Percentiles rank a stretch among this genome's conserved stretches.
phyloP scores from a whole-genome alignment of 2,888 invertebrate genomes.

The Campopleginae sp. region DNA sequence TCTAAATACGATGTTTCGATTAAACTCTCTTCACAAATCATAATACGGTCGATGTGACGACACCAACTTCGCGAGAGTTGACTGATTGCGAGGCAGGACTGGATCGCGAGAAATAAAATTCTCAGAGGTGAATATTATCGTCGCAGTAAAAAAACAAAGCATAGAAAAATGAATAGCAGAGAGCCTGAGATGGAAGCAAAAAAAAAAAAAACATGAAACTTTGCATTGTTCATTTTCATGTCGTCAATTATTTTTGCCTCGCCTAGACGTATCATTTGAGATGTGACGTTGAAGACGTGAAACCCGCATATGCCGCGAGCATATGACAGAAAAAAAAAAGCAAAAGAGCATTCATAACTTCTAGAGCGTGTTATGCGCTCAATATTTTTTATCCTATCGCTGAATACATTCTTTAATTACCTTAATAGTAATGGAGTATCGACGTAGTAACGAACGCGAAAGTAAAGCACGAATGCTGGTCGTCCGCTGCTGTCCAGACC shows the following conservation, averaged over 20 bases:
- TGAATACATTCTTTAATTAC: slow-evolving; percentile 80
- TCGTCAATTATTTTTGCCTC: slow-evolving; percentile 12
- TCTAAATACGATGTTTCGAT: background rate
- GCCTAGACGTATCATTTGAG: slow-evolving; percentile 3
- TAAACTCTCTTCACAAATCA: background rate
- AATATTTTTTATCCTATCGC: background rate
- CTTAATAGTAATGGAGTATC: slow-evolving; percentile 95
- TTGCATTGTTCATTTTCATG: slow-evolving; percentile 39
- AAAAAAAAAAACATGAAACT: slow-evolving; percentile 38
- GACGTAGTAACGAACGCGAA: slow-evolving; percentile 97
- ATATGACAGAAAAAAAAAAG: background rate
- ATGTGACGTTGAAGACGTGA: slow-evolving; percentile 22
- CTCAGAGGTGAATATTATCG: slow-evolving; percentile 6
- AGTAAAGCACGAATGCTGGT: slow-evolving; percentile 94
- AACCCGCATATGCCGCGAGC: slow-evolving; percentile 18
- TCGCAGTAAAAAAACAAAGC: background rate
- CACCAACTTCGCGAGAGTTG: background rate
- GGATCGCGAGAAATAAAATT: slow-evolving; percentile 16
- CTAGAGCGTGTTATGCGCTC: background rate
- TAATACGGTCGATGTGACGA: background rate
- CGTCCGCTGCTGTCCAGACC: slow-evolving; percentile 96
- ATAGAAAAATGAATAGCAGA: background rate
- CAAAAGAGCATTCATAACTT: background rate
- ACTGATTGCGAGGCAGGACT: background rate
- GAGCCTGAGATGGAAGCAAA: background rate